Evolutionary conservation across 2,888 invertebrate species (phyloP).

Genomic region (Galeopsomyia nigrocyanea): DNA sequence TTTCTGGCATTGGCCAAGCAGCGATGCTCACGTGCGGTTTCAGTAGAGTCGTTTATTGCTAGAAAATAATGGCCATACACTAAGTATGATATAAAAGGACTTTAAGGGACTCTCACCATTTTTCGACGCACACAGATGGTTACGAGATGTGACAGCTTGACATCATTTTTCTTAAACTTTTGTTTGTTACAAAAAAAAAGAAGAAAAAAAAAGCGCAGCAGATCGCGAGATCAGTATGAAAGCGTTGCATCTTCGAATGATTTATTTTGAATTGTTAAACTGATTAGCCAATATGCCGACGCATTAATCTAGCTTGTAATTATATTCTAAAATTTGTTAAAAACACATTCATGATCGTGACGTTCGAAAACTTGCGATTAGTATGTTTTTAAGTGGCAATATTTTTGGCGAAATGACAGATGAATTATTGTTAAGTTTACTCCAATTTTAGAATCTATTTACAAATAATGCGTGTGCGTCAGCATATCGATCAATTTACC

Average conservation of each 20-base stretch:
- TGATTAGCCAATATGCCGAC: constrained; percentile 7
- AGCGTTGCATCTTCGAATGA: constrained; percentile 36
- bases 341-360: neutral
- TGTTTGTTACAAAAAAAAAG: constrained; percentile 15
- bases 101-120: constrained; percentile 68
- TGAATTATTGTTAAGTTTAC: neutral
- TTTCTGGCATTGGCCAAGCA: constrained; percentile 61
- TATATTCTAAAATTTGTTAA: constrained; percentile 2
- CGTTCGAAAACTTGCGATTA: no score
- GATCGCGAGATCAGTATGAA: constrained; percentile 7
- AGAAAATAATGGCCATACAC: constrained; percentile 65
- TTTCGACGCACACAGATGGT: constrained; percentile 67
- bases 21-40: constrained; percentile 62
- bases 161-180: constrained; percentile 57
- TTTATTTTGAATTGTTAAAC: constrained; percentile 29
- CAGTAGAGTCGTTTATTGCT: constrained; percentile 66
- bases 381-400: no score
- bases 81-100: constrained; percentile 63
- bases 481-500: constrained; percentile 20
- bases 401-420: no score
- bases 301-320: neutral
- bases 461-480: neutral
- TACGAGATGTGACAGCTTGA: constrained; percentile 68
- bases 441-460: neutral
- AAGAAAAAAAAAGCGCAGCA: constrained; percentile 25